A percentile compares a stretch with the other conserved stretches of the same genome.
These are phyloP conservation scores for Cryptosula pallasiana DNA, from an alignment of 2,888 invertebrate species.

Conservation along the genomic window DNA sequence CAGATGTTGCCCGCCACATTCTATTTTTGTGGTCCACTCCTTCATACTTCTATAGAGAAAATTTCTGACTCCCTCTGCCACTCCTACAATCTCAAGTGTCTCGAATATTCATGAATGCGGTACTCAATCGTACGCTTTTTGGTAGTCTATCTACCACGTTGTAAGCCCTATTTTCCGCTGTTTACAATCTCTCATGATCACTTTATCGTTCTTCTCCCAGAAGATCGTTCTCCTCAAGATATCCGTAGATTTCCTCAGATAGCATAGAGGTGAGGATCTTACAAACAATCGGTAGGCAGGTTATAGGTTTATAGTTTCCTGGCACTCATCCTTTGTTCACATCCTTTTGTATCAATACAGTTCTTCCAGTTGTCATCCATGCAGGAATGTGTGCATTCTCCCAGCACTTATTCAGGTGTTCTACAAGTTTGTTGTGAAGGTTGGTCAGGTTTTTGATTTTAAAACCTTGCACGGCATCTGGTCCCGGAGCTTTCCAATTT, in stretches of 20 bases:
- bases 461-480: constrained; percentile 10
- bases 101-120: too few relatives aligned
- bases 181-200: too few relatives aligned
- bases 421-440: neutral
- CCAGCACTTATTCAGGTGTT: neutral
- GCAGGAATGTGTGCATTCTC: neutral
- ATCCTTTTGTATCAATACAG: neutral
- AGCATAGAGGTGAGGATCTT: neutral
- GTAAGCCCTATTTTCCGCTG: too few relatives aligned
- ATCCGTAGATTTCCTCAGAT: neutral
- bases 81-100: too few relatives aligned
- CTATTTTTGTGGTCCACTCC: too few relatives aligned
- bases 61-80: too few relatives aligned
- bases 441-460: constrained; percentile 11
- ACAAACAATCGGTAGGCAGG: constrained; percentile 10
- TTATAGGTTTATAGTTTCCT: constrained; percentile 7
- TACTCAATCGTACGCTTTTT: too few relatives aligned
- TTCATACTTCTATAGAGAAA: too few relatives aligned
- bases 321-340: neutral
- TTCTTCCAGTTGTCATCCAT: neutral
- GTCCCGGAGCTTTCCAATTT: neutral
- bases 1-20: too few relatives aligned
- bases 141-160: too few relatives aligned
- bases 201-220: constrained; percentile 10
- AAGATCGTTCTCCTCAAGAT: neutral